These are phyloP conservation scores for Onthophagus sagittarius DNA, from an alignment of 2,888 invertebrate genomes.

Conservation along the genomic window DNA sequence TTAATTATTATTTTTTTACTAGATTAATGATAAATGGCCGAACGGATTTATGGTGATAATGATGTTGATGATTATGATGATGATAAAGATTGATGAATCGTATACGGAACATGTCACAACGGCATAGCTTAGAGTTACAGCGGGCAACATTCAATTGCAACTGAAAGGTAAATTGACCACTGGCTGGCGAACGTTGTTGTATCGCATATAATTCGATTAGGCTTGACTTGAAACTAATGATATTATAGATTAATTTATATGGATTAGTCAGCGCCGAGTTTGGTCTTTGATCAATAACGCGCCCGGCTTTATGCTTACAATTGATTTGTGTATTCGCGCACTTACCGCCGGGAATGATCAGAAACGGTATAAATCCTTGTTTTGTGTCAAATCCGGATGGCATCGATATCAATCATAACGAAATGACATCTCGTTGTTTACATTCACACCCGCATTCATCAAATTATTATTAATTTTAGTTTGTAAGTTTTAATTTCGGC, in stretches of 20 bases:
- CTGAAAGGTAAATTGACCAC: conserved; percentile 43
- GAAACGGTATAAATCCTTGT: background rate
- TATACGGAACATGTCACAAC: conserved; percentile 32
- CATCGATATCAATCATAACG: background rate
- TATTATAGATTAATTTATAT: conserved; percentile 20
- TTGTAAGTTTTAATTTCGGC: background rate
- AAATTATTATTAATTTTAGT: background rate
- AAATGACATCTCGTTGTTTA: background rate
- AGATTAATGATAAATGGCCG: conserved; percentile 19
- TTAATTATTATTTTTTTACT: too few relatives aligned
- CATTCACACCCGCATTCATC: background rate
- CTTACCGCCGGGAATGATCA: background rate
- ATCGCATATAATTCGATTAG: conserved; percentile 8
- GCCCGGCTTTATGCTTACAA: background rate
- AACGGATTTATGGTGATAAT: conserved; percentile 26
- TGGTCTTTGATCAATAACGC: conserved; percentile 8
- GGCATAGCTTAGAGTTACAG: conserved; percentile 41
- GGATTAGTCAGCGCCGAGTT: conserved; percentile 7
- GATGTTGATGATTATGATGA: background rate
- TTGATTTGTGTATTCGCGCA: background rate
- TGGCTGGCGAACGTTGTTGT: conserved; percentile 13
- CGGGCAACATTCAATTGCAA: conserved; percentile 43
- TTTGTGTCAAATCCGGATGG: background rate
- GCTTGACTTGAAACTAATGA: conserved; percentile 8
- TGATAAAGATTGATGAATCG: conserved; percentile 26